Evolutionary conservation across 1,140 invertebrate genomes (phyloP).

Genomic region (Conus betulinus): DNA sequence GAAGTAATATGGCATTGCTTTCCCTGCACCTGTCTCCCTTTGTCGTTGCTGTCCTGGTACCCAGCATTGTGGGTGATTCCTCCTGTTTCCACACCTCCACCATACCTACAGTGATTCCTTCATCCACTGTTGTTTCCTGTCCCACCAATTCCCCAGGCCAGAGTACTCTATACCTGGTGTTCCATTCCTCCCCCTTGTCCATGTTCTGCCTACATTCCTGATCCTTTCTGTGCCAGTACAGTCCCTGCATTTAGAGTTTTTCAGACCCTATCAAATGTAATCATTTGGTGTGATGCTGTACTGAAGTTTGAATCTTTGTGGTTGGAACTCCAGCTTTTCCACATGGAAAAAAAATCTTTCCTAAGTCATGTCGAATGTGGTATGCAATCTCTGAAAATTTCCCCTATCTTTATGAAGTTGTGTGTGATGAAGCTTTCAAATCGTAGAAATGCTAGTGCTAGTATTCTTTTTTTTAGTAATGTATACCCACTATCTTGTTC

Average conservation of each 20-base stretch:
- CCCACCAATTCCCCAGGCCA: background rate
- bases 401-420: background rate
- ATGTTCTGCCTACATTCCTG: background rate
- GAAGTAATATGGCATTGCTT: background rate
- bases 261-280: background rate
- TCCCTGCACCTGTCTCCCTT: background rate
- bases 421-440: background rate
- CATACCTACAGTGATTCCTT: background rate
- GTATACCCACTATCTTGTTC: background rate
- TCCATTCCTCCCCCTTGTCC: background rate
- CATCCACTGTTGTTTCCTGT: background rate
- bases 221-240: background rate
- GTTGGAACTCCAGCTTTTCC: background rate
- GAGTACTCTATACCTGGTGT: background rate
- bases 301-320: background rate
- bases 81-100: background rate
- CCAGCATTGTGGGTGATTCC: background rate
- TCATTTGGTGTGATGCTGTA: background rate
- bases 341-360: background rate
- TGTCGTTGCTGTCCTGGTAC: background rate
- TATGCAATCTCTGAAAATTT: background rate
- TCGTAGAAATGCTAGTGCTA: background rate
- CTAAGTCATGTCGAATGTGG: background rate
- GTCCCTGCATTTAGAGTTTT: background rate
- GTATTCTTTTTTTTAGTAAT: background rate